These are phyloP conservation scores for Hippoglossus hippoglossus DNA, from an alignment of 2,797 vertebrate genomes.

Conservation along the genomic window DNA sequence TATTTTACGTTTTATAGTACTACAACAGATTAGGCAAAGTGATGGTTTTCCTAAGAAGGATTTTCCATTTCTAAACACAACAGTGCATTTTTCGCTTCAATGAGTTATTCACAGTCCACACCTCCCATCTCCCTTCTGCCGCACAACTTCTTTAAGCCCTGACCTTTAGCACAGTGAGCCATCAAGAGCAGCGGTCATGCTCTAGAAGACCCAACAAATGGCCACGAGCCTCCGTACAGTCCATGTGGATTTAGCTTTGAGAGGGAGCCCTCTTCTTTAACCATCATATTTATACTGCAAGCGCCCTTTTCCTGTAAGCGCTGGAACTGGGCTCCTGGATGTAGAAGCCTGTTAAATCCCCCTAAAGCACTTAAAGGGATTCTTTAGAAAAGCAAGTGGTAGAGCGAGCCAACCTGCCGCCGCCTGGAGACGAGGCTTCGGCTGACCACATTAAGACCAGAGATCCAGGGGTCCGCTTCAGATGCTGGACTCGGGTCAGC, in stretches of 20 bases:
- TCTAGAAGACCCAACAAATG: constrained; percentile 64
- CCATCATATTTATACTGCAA: constrained; percentile 75
- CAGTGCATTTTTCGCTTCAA: constrained; percentile 26
- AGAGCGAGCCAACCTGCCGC: constrained; percentile 45
- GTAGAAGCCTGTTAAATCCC: constrained; percentile 72
- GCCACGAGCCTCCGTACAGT: constrained; percentile 50
- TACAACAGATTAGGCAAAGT: neutral
- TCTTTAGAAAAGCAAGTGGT: constrained; percentile 66
- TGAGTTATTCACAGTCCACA: constrained; percentile 14
- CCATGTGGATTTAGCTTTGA: constrained; percentile 59
- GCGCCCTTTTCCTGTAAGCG: constrained; percentile 67
- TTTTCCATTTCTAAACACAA: constrained; percentile 3
- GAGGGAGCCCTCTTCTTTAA: constrained; percentile 61
- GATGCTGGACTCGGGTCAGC: constrained; percentile 36
- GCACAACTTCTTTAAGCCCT: constrained; percentile 34
- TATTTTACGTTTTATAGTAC: neutral
- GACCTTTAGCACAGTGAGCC: constrained; percentile 67
- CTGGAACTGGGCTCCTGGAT: constrained; percentile 66
- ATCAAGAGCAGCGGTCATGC: constrained; percentile 60
- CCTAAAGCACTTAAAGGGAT: constrained; percentile 76
- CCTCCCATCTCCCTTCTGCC: constrained; percentile 15
- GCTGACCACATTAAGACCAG: constrained; percentile 48
- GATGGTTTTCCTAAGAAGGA: neutral
- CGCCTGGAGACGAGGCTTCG: constrained; percentile 39
- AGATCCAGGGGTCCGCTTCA: constrained; percentile 44